Base-by-base conservation (phyloP, 2,888 invertebrate genomes). In the Zaprionus lineosus region DNA sequence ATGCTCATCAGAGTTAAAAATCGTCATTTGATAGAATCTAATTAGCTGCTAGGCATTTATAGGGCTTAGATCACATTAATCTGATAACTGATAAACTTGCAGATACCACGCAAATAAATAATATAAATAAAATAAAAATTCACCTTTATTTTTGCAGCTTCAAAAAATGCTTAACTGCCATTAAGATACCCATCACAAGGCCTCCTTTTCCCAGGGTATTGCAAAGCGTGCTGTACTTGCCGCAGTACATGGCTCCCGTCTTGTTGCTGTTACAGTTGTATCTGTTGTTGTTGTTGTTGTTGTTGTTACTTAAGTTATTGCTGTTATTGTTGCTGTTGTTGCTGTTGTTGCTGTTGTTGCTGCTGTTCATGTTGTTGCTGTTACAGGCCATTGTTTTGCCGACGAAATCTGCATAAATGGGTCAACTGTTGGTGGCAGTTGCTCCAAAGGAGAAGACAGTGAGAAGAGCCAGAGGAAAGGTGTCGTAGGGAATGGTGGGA, bases 341-440 rank as follows among this genome's bases (percentile, higher is more conserved):
- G n/a, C n/a, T 48, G 28, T 19, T 46, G 56, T 26, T 44, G 48
- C 31, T 33, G 31, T 18, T 44, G 55, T 18, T 46, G 67, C 18
- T 43, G 24, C 14, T 52, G 40, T 11, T 41, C n/a, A n/a, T 48
- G 28, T 19, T 46, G 56, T 26, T 44, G 48, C 31, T 33, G 31
- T 18, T 44, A 57, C 69, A 63, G 53, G 24, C 84, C 85, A 84
- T 86, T 84, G 79, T 79, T 82, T 57, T n/a, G 43, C 31, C 63
- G 63, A 66, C 44, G 43, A 79, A 79, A 77, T 85, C 81, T 83
- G 74, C 83, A 74, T 84, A 81, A 86, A 81, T 81, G 83, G 79
- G 86, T 86, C 81, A 79, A 51, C 70, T 56, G 47, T 53, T 57
- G 60, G 53, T 33, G 37, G 56, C 28, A 26, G n/a, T n/a, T n/a